Evolutionary conservation across 2,888 invertebrate species (phyloP).

Genomic region (Pteria penguin): DNA sequence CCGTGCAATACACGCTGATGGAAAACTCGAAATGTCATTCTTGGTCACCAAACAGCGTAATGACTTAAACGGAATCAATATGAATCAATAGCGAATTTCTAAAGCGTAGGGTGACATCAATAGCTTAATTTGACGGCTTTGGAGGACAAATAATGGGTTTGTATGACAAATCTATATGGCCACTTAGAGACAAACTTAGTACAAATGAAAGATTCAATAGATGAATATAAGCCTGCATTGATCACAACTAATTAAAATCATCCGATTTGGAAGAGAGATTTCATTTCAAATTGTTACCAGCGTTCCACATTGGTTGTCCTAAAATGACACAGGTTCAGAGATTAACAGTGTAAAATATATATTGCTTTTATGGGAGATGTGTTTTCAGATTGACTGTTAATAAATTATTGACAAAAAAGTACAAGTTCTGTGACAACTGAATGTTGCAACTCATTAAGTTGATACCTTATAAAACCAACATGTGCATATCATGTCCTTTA

Average conservation of each 20-base stretch:
- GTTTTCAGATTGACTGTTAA: too few species aligned
- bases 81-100: constrained; percentile 32
- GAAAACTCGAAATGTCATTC: constrained; percentile 41
- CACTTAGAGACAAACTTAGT: constrained; percentile 45
- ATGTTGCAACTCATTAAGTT: too few species aligned
- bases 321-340: too few species aligned
- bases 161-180: constrained; percentile 53
- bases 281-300: not conserved
- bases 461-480: too few species aligned
- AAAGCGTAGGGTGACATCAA: constrained; percentile 26
- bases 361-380: too few species aligned
- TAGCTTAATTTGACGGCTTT: constrained; percentile 31
- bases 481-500: too few species aligned
- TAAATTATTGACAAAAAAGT: too few species aligned
- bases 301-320: too few species aligned
- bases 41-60: constrained; percentile 40
- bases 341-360: too few species aligned
- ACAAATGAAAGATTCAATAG: not conserved
- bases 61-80: constrained; percentile 37
- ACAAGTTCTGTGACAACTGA: too few species aligned
- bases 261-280: not conserved
- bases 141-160: constrained; percentile 51
- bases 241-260: not conserved
- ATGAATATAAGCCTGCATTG: not conserved
- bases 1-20: constrained; percentile 8